Evolutionary conservation across 2,113 vertebrate genomes (phyloP), one percentile per base, ranked within the genome.

Genomic region (Rhegmatorhina hoffmannsi): DNA sequence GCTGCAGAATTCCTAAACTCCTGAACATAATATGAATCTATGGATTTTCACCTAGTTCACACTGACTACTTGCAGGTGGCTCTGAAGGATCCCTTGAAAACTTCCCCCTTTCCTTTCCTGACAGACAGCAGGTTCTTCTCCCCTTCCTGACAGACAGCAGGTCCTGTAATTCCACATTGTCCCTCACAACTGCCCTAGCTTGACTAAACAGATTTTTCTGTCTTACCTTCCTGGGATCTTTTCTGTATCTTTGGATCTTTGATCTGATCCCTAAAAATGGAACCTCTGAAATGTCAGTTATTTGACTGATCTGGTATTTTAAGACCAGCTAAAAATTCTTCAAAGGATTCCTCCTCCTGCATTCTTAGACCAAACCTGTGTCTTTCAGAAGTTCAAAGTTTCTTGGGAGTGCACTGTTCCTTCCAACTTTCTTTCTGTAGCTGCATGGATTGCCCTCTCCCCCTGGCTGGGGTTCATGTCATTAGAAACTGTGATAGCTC

Each of bases 261-360:
- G 34, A 68, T 86, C 53, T 79, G 67, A 90, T 88, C 36, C 43
- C 68, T 87, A 92, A 52, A 50, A 87, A 89, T 29, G 56, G 64
- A 91, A 64, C 89, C 81, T 92, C 64, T 81, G 73, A 92, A 81
- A 84, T 84, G 3, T 50, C 73, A 34, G 29, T n/a, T 85, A 46
- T 55, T 74, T 88, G 67, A 80, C 72, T 58, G 63, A 90, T 92
- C 64, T 0, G 15, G 46, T 96, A 95, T 95, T 93, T 88, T 88
- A 73, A 95, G 83, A 93, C 43, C 46, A 58, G 68, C 79, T 53
- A 93, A 92, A 95, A 95, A 93, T 93, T 92, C 70, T 94, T 95
- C 95, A 96, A 93, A 95, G 59, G 44, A n/a, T 76, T 77, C 63
- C 8, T 92, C 38, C 69, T 72, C 52, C 69, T 76, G 62, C 82